Percentiles rank a stretch among this genome's conserved stretches.
phyloP scores from a whole-genome alignment of 2,888 invertebrate genomes.

The Rhaphigaster nebulosa region DNA sequence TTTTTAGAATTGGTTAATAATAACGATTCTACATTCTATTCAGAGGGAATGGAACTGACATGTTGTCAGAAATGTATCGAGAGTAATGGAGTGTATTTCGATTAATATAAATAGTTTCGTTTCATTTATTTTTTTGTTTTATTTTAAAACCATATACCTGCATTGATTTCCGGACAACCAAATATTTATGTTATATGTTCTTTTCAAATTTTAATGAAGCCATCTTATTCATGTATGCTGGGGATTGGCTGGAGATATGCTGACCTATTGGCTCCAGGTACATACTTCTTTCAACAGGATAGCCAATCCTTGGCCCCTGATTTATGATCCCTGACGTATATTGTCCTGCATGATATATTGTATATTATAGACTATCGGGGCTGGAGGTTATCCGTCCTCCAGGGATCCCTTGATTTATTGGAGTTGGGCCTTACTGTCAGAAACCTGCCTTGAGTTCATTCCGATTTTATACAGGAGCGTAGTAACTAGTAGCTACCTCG shows the following conservation, averaged over 20 bases:
- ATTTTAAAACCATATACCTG: no score
- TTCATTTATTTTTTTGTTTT: no score
- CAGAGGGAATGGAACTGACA: no score
- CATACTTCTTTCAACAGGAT: slow-evolving; percentile 35
- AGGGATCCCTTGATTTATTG: slow-evolving; percentile 48
- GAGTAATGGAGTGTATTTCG: no score
- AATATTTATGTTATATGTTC: neutral
- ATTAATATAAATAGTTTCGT: no score
- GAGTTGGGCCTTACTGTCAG: neutral
- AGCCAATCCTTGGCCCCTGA: slow-evolving; percentile 54
- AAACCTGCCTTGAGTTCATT: slow-evolving; percentile 23
- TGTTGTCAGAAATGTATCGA: no score
- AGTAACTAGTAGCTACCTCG: neutral
- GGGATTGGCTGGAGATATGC: neutral
- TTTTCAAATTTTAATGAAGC: neutral
- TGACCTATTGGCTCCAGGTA: slow-evolving; percentile 6
- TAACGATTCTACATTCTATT: no score
- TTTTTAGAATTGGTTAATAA: no score
- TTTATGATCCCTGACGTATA: slow-evolving; percentile 62
- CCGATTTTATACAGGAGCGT: neutral
- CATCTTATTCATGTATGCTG: neutral
- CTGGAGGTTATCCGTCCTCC: slow-evolving; percentile 7
- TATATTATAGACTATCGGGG: slow-evolving; percentile 62
- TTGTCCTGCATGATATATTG: slow-evolving; percentile 63
- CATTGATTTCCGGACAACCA: no score